These are phyloP conservation scores for Clusia tigrina DNA, from an alignment of 2,888 invertebrate genomes.

Conservation along the genomic window DNA sequence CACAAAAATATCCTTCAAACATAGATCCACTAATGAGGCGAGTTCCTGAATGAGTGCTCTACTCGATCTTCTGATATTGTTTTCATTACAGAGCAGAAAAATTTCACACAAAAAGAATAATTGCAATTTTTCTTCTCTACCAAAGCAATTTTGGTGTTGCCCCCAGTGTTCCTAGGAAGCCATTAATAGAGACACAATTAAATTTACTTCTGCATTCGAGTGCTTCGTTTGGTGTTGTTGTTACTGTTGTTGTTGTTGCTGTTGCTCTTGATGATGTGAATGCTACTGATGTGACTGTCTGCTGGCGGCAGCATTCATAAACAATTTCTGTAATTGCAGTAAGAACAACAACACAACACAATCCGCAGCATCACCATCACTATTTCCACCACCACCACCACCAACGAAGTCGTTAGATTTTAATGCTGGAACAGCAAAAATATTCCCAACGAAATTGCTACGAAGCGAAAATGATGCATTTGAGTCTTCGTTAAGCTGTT, in stretches of 20 bases:
- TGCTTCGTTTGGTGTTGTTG: neutral
- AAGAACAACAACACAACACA: too few species aligned
- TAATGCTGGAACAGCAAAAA: neutral
- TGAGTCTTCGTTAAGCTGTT: too few species aligned
- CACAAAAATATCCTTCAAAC: too few species aligned
- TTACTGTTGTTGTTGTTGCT: neutral
- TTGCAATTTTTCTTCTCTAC: neutral
- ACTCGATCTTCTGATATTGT: too few species aligned
- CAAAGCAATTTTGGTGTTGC: too few species aligned
- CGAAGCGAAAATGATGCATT: too few species aligned
- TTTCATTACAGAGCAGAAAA: too few species aligned
- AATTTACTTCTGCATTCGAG: neutral
- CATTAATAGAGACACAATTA: neutral
- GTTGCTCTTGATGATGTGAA: neutral
- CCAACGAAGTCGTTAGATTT: constrained; percentile 3
- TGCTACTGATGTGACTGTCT: too few species aligned
- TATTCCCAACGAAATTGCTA: neutral
- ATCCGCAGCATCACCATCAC: neutral
- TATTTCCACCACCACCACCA: neutral
- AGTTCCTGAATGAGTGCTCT: too few species aligned
- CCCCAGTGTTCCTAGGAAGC: constrained; percentile 1
- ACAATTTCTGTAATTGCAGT: constrained; percentile 8
- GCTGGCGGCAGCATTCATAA: neutral
- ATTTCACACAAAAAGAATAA: too few species aligned
- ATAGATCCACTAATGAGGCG: too few species aligned